Evolutionary conservation across 2,797 vertebrate species (phyloP).

Genomic region (Zenarchopterus dispar): DNA sequence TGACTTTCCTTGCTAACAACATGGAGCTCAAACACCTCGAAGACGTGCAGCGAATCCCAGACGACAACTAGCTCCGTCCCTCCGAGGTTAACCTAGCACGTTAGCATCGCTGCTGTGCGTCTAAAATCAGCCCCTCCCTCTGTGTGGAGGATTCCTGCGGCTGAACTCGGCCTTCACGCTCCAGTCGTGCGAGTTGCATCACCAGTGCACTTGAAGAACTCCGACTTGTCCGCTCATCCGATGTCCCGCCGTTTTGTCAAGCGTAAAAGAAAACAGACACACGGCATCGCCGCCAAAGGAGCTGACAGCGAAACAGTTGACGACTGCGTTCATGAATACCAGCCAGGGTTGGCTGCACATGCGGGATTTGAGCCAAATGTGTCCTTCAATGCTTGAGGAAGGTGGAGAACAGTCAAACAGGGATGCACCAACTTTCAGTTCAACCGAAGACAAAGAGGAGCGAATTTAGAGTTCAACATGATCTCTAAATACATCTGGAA

Average conservation of each 20-base stretch:
- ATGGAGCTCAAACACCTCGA: constrained; percentile 62
- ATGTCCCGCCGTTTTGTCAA: constrained; percentile 29
- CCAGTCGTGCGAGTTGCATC: constrained; percentile 54
- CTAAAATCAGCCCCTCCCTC: constrained; percentile 58
- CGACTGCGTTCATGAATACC: constrained; percentile 12
- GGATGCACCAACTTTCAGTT: constrained; percentile 20
- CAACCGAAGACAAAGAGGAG: constrained; percentile 9
- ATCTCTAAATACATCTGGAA: not conserved
- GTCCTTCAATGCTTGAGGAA: not conserved
- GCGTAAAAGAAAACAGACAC: constrained; percentile 62
- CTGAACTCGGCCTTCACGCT: constrained; percentile 65
- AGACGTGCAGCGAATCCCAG: constrained; percentile 36
- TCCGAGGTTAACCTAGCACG: constrained; percentile 63
- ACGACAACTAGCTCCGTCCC: constrained; percentile 47
- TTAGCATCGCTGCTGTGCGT: constrained; percentile 30
- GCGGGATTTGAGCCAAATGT: constrained; percentile 12
- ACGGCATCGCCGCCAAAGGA: constrained; percentile 9
- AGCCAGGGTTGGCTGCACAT: no score
- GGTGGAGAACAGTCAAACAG: not conserved
- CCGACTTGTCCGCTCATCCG: constrained; percentile 35
- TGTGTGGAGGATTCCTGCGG: constrained; percentile 65
- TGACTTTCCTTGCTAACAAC: constrained; percentile 66
- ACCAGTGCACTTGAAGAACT: constrained; percentile 52
- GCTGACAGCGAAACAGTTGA: no score
- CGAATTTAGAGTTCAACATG: not conserved